Evolutionary conservation across 2,113 vertebrate genomes (phyloP).

Genomic region (Gnathonemus echidnorhynchus): DNA sequence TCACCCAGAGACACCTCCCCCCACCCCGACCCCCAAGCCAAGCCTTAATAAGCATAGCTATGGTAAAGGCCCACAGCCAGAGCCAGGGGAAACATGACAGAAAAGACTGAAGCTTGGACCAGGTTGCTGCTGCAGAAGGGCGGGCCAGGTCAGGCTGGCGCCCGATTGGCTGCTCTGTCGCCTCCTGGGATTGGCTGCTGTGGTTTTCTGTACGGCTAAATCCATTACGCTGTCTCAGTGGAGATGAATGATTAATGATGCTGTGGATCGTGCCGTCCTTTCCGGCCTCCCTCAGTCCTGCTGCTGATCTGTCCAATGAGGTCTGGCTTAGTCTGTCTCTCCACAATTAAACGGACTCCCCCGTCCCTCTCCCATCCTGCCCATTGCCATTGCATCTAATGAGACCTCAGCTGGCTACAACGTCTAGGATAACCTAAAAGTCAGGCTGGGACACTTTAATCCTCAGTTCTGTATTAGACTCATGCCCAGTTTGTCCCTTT

Average conservation of each 20-base stretch:
- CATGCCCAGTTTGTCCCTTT: not conserved
- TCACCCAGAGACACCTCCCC: not conserved
- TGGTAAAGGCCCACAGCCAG: not conserved
- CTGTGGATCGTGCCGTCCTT: not conserved
- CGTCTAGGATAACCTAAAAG: not conserved
- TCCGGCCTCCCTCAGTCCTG: not conserved
- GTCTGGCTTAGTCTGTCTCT: not conserved
- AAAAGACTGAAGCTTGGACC: not conserved
- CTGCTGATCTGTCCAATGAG: not conserved
- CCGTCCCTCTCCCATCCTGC: too few relatives aligned
- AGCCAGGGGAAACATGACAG: not conserved
- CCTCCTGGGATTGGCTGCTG: not conserved
- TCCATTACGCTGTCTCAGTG: not conserved
- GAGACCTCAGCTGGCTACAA: not conserved
- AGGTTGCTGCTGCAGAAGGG: not conserved
- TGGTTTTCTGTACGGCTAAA: not conserved
- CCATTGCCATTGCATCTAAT: not conserved
- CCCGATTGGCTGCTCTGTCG: not conserved
- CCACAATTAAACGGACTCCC: not conserved
- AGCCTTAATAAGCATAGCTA: not conserved
- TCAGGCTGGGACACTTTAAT: not conserved
- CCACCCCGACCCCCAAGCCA: not conserved
- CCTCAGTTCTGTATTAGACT: not conserved
- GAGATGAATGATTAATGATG: conserved; percentile 16
- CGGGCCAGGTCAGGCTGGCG: not conserved